Evolutionary conservation across 1,140 invertebrate species (phyloP), one percentile per base, ranked within the genome.

Genomic region (Paralvinella palmiformis): DNA sequence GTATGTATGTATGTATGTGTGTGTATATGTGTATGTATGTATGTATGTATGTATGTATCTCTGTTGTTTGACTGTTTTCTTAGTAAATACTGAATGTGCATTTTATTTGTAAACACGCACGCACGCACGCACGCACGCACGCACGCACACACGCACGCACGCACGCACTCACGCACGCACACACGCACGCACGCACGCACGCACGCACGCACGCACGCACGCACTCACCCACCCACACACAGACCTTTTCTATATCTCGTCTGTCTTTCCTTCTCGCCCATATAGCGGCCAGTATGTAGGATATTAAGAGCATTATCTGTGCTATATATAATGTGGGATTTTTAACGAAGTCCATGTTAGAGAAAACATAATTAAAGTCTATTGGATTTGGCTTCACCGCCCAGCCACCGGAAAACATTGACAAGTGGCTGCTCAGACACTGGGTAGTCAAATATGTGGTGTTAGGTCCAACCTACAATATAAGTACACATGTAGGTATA

Each of bases 271-370:
- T 57, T 27, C 83, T 68, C 2, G 83, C 82, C 78, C 82, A 85
- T 13, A 84, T 75, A 0, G 82, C 72, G 20, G 79, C 69, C 0
- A 80, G 50, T 17, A 84, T 67, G 64, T 83, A 85, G 13, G 84
- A 61, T 6, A 75, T 62, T 20, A 74, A 59, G 3, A 84, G 81
- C 3, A 84, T 70, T 29, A 85, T 84, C 45, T 83, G 75, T 0
- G 82, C 83, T 57, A 82, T 73, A 68, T 85, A 85, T 45, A 85
- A 78, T 1, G 84, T 84, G 3, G 83, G 76, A 71, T 85, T 85
- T 69, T 83, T 82, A 3, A 74, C 69, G 69, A 85, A 85, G 41
- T 82, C 81, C n/a, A 81, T 79, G 67, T 82, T 79, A 27, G 71
- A 67, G 27, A 82, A 79, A 4, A 81, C 72, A 61, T 76, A 80